A percentile compares a stretch with the other conserved stretches of the same genome.
Conservation (phyloP, 2,113 vertebrate genomes). For the Cygnus buccinator region DNA sequence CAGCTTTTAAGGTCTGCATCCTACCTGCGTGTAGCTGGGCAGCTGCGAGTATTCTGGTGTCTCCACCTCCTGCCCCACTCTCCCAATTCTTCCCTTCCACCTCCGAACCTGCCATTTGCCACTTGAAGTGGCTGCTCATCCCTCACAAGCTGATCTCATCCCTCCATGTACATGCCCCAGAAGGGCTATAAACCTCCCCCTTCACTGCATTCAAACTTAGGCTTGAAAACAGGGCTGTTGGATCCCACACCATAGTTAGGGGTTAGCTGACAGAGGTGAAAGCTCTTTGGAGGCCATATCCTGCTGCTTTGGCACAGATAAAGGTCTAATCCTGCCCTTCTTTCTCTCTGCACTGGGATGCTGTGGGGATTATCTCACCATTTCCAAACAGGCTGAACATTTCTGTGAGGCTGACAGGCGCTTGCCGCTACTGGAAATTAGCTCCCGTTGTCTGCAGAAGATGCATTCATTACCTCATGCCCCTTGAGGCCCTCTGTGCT, state of each 20-base stretch:
- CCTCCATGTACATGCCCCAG: fast-evolving
- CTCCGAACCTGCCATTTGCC: neutral
- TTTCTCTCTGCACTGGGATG: neutral
- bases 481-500: neutral
- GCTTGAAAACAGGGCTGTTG: neutral
- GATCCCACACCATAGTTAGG: neutral
- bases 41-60: neutral
- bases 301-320: neutral
- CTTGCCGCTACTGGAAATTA: neutral
- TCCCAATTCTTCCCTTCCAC: neutral
- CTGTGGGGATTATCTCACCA: neutral
- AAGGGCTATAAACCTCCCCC: neutral
- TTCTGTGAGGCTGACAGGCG: neutral
- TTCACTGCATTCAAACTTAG: neutral
- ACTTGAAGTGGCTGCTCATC: neutral
- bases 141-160: neutral
- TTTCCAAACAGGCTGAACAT: neutral
- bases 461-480: neutral
- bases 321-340: neutral
- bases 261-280: neutral
- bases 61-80: neutral
- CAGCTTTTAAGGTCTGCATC: neutral
- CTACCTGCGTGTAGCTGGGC: fast-evolving
- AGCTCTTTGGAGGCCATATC: neutral
- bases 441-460: neutral